Percentiles rank a stretch among this genome's conserved stretches.
phyloP scores from a whole-genome alignment of 2,797 vertebrate species.

The Argya squamiceps region DNA sequence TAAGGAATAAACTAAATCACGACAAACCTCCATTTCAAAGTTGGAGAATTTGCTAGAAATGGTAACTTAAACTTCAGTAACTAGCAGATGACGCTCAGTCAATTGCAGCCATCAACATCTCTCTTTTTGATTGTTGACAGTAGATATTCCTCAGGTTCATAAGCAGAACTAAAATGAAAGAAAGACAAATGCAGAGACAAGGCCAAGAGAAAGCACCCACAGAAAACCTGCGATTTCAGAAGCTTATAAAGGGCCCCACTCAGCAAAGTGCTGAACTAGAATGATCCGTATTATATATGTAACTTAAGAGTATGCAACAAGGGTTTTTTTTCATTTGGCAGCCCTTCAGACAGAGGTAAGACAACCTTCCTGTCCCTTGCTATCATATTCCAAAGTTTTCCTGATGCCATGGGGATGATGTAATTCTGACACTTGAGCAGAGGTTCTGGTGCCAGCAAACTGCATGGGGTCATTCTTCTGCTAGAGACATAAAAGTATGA shows the following conservation, averaged over 20 bases:
- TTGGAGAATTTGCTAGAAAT: conserved; percentile 13
- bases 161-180: neutral
- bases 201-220: neutral
- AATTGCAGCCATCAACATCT: neutral
- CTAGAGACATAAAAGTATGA: neutral
- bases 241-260: neutral
- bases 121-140: neutral
- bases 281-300: neutral
- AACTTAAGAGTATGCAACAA: neutral
- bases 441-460: neutral
- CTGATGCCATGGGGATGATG: neutral
- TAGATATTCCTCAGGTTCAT: neutral
- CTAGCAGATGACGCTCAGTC: neutral
- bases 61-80: neutral
- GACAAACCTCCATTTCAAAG: conserved; percentile 30
- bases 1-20: conserved; percentile 68
- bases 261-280: neutral
- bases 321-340: neutral
- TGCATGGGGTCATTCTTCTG: neutral
- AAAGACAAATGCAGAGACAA: neutral
- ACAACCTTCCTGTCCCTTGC: neutral
- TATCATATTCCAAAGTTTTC: neutral
- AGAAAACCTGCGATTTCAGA: neutral
- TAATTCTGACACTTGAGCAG: neutral
- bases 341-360: neutral